Evolutionary conservation across 1,140 invertebrate species (phyloP).

Genomic region (Ceratina japonica): DNA sequence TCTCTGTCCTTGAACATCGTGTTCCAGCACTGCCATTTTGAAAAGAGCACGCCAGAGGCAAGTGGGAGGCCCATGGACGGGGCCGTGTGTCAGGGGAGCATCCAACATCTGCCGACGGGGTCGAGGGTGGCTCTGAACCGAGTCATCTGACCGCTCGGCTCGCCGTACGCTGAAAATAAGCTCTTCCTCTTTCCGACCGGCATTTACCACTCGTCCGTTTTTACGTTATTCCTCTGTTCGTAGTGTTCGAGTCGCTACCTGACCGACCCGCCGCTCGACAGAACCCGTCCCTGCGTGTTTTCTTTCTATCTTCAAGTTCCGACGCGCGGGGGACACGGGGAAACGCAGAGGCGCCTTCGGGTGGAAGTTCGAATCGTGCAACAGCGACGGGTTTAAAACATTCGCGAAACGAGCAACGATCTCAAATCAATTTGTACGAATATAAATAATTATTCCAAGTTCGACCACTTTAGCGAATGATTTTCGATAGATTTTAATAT

Average conservation of each 20-base stretch:
- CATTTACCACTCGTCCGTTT: constrained; percentile 2
- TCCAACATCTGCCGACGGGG: constrained; percentile 56
- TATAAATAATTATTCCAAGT: too few relatives aligned
- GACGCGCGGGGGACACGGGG: constrained; percentile 34
- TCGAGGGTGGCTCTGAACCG: constrained; percentile 51
- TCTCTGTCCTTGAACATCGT: constrained; percentile 35
- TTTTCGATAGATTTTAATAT: too few relatives aligned
- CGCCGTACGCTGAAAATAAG: constrained; percentile 41
- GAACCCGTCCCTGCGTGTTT: constrained; percentile 66
- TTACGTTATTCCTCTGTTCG: background rate
- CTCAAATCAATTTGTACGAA: too few relatives aligned
- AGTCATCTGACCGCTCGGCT: constrained; percentile 52
- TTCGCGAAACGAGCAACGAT: constrained; percentile 3
- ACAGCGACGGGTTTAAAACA: constrained; percentile 45
- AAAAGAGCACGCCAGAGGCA: constrained; percentile 38
- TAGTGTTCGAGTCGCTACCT: constrained; percentile 22
- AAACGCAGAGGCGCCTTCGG: constrained; percentile 30
- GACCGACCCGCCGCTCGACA: constrained; percentile 52
- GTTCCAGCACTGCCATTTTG: constrained; percentile 59
- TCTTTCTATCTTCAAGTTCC: constrained; percentile 54
- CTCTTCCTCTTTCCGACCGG: constrained; percentile 25
- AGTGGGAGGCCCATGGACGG: constrained; percentile 48
- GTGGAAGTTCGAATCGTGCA: constrained; percentile 39
- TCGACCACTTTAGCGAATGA: too few relatives aligned
- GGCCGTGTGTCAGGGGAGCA: constrained; percentile 50